Conservation (phyloP, 2,113 vertebrate genomes). For the Glaucidium brasilianum region DNA sequence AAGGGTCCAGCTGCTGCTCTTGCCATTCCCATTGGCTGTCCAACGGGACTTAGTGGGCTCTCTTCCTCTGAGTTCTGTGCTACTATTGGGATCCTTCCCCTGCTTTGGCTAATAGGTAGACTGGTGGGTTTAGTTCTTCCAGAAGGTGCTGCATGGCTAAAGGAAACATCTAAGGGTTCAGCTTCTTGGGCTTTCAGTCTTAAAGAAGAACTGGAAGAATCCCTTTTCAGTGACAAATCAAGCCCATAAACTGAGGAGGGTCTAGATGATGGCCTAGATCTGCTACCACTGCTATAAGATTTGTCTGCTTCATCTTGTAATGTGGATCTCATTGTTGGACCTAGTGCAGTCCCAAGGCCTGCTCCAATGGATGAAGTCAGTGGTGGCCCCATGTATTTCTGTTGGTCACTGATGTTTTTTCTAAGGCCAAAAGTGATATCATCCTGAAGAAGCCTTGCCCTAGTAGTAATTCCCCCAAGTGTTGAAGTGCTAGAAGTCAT, state of each 20-base stretch:
- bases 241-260: constrained; percentile 97
- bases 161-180: constrained; percentile 90
- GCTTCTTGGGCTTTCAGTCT: constrained; percentile 90
- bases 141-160: constrained; percentile 85
- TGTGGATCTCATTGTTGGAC: constrained; percentile 80
- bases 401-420: constrained; percentile 96
- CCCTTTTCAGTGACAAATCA: constrained; percentile 94
- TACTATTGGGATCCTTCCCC: constrained; percentile 95
- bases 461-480: constrained; percentile 86
- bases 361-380: constrained; percentile 83
- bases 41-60: constrained; percentile 96
- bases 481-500: constrained; percentile 89
- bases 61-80: constrained; percentile 99
- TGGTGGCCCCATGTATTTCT: constrained; percentile 90
- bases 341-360: constrained; percentile 84
- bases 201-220: constrained; percentile 93
- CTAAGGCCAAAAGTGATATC: constrained; percentile 95
- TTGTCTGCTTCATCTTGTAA: constrained; percentile 89
- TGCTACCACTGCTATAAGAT: constrained; percentile 88
- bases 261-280: constrained; percentile 92
- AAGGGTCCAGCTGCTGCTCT: constrained; percentile 95
- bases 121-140: constrained; percentile 94
- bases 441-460: constrained; percentile 94
- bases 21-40: constrained; percentile 99
- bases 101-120: constrained; percentile 96